Base-by-base conservation (phyloP, 2,888 invertebrate species). In the Dicyrtomina minuta region DNA sequence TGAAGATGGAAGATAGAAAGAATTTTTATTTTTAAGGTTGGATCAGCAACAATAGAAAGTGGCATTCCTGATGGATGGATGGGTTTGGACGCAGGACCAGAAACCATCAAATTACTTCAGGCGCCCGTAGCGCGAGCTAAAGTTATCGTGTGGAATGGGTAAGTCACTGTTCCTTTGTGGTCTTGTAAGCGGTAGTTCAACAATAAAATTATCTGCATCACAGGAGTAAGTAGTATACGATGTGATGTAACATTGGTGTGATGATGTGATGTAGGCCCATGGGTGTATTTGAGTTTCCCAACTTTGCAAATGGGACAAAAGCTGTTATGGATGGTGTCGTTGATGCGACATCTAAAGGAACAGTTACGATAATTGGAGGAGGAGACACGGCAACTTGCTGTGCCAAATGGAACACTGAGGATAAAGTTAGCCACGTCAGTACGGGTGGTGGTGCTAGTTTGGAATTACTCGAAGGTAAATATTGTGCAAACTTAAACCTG, bases 111-210 rank as follows among this genome's bases (percentile, higher is more conserved):
- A 79, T 81, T 88, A 0, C 97, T 99, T 79, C 76, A 80, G 77
- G 91, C 89, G 59, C 93, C 93, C 15, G 89, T 99, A 76, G 86
- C 87, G 0, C 87, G 92, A 73, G 93, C 98, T 26, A 98, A 97
- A 84, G 90, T 95, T 4, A 94, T 99, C 81, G 96, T 99, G 1
- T 99, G 99, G 99, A 99, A 99, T 83, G 99, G 98, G 92, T 92
- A 84, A 56, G 39, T 24, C 22, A 26, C 20, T 15, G 5, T 43
- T 20, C 41, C 24, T 22, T 26, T 51, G n/a, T 51, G 10, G 10
- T 8, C n/a, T 10, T 20, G 20, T 15, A 13, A 13, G 17, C 10
- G 51, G n/a, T n/a, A n/a, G n/a, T 5, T 33, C 33, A 33, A 33
- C 20, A 24, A 22, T 27, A 58, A 58, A 27, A 58, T 26, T 58